These are phyloP conservation scores for Hemiprocne comata DNA, from an alignment of 2,113 vertebrate species.

Conservation along the genomic window DNA sequence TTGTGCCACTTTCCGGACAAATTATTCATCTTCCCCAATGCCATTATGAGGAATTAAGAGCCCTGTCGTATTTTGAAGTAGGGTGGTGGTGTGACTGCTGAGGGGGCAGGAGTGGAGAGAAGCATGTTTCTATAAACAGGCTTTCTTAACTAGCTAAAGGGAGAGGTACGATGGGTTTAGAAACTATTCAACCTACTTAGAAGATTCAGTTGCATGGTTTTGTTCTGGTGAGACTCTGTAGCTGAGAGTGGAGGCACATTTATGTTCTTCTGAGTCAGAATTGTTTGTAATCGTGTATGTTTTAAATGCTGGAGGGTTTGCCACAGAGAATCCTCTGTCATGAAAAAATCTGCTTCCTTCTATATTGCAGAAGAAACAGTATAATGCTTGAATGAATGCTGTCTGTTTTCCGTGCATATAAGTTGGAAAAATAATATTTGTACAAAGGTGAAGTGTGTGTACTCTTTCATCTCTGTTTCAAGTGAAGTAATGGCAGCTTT, in stretches of 20 bases:
- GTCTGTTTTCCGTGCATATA: neutral
- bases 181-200: neutral
- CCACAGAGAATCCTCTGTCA: neutral
- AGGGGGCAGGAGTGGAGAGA: neutral
- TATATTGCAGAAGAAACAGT: neutral
- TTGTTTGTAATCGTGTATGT: neutral
- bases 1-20: neutral
- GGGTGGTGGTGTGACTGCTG: neutral
- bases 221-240: neutral
- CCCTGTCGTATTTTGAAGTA: neutral
- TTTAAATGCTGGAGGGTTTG: neutral
- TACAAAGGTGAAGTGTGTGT: neutral
- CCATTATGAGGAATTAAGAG: neutral
- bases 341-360: neutral
- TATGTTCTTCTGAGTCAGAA: neutral
- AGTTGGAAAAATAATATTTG: slow-evolving; percentile 17
- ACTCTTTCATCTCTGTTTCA: neutral
- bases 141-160: neutral
- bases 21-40: neutral
- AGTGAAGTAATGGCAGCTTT: neutral
- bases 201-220: neutral
- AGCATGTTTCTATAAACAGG: neutral
- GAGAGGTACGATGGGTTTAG: neutral
- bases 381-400: neutral
- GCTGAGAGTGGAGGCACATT: neutral